Evolutionary conservation across 2,113 vertebrate species (phyloP).

Genomic region (Cyphomyrus discorhynchus): DNA sequence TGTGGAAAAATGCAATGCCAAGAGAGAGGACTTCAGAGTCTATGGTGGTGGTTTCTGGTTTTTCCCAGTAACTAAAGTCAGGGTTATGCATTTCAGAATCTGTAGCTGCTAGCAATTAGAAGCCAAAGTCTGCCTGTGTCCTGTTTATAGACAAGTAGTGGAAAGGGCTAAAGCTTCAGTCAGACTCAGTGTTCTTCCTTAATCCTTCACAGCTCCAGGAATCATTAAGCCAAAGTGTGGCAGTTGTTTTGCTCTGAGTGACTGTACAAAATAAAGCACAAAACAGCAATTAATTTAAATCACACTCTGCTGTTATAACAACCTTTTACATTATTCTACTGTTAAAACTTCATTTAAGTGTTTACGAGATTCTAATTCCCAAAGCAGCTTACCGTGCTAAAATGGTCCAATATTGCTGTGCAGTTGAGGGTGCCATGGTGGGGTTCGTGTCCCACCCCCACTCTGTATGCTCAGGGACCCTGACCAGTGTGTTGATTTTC

Average conservation of each 20-base stretch:
- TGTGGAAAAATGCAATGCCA: neutral
- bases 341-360: neutral
- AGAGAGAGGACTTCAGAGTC: neutral
- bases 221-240: neutral
- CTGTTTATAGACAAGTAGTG: neutral
- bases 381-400: neutral
- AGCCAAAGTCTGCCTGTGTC: neutral
- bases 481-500: neutral
- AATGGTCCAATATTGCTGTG: neutral
- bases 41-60: neutral
- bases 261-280: neutral
- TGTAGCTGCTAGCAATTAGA: neutral
- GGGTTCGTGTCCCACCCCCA: neutral
- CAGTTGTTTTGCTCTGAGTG: neutral
- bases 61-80: neutral
- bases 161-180: neutral
- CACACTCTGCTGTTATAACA: neutral
- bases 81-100: neutral
- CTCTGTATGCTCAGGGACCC: neutral
- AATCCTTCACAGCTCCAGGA: neutral
- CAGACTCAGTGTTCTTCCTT: neutral
- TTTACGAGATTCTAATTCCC: neutral
- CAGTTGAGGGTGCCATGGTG: neutral
- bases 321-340: neutral
- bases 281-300: neutral